A percentile compares a stretch with the other conserved stretches of the same genome.
These are phyloP conservation scores for Microcaecilia unicolor DNA, from an alignment of 2,797 vertebrate species.

Conservation along the genomic window DNA sequence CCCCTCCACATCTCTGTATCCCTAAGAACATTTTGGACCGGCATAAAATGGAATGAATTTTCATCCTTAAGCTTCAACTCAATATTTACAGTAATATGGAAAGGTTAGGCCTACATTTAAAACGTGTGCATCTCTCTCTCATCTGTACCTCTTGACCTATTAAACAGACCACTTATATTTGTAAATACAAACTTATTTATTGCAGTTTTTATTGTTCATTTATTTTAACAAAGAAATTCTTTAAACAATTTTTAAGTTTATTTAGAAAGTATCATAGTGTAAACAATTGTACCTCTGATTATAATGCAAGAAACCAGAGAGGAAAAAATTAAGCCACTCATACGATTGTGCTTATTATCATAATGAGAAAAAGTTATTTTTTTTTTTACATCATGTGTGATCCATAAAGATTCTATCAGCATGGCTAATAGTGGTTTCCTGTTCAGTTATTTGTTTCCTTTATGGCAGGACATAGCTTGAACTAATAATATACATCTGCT, in stretches of 20 bases:
- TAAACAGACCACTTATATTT: conserved; percentile 50
- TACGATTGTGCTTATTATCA: conserved; percentile 48
- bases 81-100: too few relatives aligned
- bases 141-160: conserved; percentile 44
- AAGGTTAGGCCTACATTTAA: too few relatives aligned
- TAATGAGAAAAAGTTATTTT: conserved; percentile 41
- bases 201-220: conserved; percentile 52
- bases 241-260: conserved; percentile 48
- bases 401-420: too few relatives aligned
- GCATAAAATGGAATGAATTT: too few relatives aligned
- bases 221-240: conserved; percentile 51
- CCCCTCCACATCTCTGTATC: too few relatives aligned
- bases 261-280: conserved; percentile 60
- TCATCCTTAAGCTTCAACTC: too few relatives aligned
- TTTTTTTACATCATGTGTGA: conserved; percentile 27
- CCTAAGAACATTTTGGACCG: too few relatives aligned
- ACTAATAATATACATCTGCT: too few relatives aligned
- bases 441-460: too few relatives aligned
- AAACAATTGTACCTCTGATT: conserved; percentile 64
- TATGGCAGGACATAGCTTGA: conserved; percentile 54
- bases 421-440: conserved; percentile 47
- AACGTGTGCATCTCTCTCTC: conserved; percentile 43
- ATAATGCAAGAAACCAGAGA: conserved; percentile 46
- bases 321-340: conserved; percentile 13
- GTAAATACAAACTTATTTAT: conserved; percentile 67